Evolutionary conservation across 2,888 invertebrate species (phyloP).

Genomic region (Automeris io): DNA sequence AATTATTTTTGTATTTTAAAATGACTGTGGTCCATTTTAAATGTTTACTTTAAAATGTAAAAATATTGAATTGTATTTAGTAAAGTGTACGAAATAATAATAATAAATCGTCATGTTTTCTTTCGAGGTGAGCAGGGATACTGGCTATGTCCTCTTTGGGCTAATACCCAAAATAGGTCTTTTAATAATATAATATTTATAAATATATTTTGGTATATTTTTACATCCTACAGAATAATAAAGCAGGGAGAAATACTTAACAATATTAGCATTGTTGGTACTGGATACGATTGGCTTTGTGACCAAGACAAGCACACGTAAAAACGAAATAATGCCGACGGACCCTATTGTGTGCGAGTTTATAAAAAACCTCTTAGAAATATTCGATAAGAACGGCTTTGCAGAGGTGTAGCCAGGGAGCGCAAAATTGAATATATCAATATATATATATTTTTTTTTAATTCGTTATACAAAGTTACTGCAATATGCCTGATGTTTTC

Average conservation of each 20-base stretch:
- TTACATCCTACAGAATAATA: slow-evolving; percentile 1
- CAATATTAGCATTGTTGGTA: slow-evolving; percentile 32
- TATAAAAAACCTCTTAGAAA: slow-evolving; percentile 27
- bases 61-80: too few species aligned
- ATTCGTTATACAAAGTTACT: not conserved
- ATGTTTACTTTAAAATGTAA: too few species aligned
- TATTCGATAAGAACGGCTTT: slow-evolving; percentile 27
- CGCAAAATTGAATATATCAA: not conserved
- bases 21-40: too few species aligned
- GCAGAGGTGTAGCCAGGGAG: slow-evolving; percentile 11
- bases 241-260: slow-evolving; percentile 29
- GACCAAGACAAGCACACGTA: slow-evolving; percentile 27
- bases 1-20: too few species aligned
- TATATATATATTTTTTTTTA: not conserved
- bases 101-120: too few species aligned
- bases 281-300: slow-evolving; percentile 27
- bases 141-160: too few species aligned
- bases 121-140: too few species aligned
- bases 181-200: too few species aligned
- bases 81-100: too few species aligned
- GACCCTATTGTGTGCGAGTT: slow-evolving; percentile 26
- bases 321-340: slow-evolving; percentile 20
- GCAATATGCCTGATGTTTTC: too few species aligned
- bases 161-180: too few species aligned
- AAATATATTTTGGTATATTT: not conserved